Percentiles rank a stretch among this genome's conserved stretches.
phyloP scores from a whole-genome alignment of 2,797 vertebrate genomes.

The Sebastes goodei region DNA sequence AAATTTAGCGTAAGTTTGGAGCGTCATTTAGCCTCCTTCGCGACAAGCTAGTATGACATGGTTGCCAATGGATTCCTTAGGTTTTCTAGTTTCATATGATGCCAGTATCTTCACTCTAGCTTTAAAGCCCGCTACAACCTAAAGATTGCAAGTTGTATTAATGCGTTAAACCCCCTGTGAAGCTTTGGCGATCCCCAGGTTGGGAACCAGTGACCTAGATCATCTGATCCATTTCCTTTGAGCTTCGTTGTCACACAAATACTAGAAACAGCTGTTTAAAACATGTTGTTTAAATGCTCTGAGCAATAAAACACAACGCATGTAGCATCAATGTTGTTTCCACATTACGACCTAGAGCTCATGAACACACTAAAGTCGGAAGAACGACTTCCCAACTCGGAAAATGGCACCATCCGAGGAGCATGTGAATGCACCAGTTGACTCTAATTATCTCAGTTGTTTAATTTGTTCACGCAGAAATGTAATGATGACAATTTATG shows the following conservation, averaged over 20 bases:
- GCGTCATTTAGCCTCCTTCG: no score
- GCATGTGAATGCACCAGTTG: not conserved
- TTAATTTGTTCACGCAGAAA: not conserved
- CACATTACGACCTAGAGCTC: not conserved
- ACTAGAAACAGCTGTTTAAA: not conserved
- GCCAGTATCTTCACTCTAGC: no score
- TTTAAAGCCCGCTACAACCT: no score
- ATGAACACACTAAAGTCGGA: not conserved
- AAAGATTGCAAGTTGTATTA: no score
- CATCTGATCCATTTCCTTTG: no score
- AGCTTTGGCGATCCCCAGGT: no score
- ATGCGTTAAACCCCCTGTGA: no score
- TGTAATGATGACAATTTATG: not conserved
- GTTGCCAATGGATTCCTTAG: no score
- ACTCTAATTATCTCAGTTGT: not conserved
- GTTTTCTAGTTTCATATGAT: no score
- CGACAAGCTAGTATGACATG: no score
- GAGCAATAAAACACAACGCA: not conserved
- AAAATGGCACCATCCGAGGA: not conserved
- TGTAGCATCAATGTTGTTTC: not conserved
- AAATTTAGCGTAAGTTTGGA: no score
- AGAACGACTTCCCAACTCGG: not conserved
- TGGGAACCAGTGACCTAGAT: no score
- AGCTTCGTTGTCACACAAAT: not conserved
- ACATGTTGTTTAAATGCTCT: not conserved